Percentiles rank a stretch among this genome's conserved stretches.
These are phyloP conservation scores for Ceuthmochares aereus DNA, from an alignment of 2,113 vertebrate genomes.

Conservation along the genomic window DNA sequence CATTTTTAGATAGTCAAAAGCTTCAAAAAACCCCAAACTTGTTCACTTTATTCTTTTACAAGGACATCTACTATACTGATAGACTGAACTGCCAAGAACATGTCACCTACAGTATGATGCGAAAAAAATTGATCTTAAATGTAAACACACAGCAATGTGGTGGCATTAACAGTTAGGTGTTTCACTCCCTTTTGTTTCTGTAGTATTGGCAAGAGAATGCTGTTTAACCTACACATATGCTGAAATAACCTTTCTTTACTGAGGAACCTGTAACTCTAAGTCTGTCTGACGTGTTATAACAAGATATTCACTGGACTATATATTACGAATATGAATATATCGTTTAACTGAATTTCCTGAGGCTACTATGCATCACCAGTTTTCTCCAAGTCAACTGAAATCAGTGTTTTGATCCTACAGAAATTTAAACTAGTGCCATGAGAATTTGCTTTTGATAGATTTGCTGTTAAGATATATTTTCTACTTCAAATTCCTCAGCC, in stretches of 20 bases:
- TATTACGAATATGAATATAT: neutral
- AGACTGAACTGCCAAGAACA: neutral
- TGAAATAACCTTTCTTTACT: neutral
- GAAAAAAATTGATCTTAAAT: conserved; percentile 33
- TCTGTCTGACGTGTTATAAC: neutral
- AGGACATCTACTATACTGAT: neutral
- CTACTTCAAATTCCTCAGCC: neutral
- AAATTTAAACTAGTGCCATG: neutral
- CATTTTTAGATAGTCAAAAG: neutral
- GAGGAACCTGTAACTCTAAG: neutral
- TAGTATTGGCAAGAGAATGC: neutral
- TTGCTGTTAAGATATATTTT: neutral
- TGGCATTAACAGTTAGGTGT: neutral
- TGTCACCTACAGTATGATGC: neutral
- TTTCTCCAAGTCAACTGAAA: neutral
- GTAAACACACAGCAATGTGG: neutral
- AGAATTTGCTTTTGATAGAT: neutral
- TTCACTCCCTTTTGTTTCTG: neutral
- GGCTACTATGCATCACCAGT: neutral
- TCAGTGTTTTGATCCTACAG: neutral
- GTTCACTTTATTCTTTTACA: neutral
- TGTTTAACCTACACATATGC: neutral
- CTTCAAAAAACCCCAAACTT: neutral
- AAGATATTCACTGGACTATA: neutral
- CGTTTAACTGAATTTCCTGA: neutral